Percentiles rank a stretch among this genome's conserved stretches.
These are phyloP conservation scores for Folsomia manolachei DNA, from an alignment of 2,888 invertebrate species.

Conservation along the genomic window DNA sequence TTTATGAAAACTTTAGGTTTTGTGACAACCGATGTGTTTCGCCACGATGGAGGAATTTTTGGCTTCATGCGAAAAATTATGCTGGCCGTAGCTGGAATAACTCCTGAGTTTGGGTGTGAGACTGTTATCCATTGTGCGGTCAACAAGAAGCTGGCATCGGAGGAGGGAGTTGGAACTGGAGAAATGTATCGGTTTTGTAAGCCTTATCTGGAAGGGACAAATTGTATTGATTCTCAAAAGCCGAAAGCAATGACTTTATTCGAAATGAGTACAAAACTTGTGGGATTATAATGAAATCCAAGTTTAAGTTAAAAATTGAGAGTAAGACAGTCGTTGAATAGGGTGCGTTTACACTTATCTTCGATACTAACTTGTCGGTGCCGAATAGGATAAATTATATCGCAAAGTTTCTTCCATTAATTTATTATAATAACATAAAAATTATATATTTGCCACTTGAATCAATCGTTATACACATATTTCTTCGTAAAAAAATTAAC, in stretches of 20 bases:
- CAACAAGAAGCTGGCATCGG: constrained; percentile 52
- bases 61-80: constrained; percentile 13
- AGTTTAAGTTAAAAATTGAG: no score
- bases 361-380: no score
- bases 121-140: constrained; percentile 54
- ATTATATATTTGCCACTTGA: no score
- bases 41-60: constrained; percentile 45
- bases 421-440: no score
- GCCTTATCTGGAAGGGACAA: constrained; percentile 51
- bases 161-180: constrained; percentile 53
- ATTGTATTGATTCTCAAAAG: constrained; percentile 51
- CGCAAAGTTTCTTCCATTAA: no score
- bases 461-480: no score
- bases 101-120: constrained; percentile 53
- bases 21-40: constrained; percentile 53
- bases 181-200: constrained; percentile 55
- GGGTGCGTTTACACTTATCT: no score
- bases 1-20: constrained; percentile 50
- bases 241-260: constrained; percentile 53
- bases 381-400: no score
- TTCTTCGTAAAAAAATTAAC: neutral
- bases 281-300: no score
- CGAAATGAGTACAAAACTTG: constrained; percentile 54
- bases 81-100: constrained; percentile 21
- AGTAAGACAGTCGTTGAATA: no score